Evolutionary conservation across 53 echinoderm and acorn worm species (phyloP).

Genomic region (Crossaster papposus): DNA sequence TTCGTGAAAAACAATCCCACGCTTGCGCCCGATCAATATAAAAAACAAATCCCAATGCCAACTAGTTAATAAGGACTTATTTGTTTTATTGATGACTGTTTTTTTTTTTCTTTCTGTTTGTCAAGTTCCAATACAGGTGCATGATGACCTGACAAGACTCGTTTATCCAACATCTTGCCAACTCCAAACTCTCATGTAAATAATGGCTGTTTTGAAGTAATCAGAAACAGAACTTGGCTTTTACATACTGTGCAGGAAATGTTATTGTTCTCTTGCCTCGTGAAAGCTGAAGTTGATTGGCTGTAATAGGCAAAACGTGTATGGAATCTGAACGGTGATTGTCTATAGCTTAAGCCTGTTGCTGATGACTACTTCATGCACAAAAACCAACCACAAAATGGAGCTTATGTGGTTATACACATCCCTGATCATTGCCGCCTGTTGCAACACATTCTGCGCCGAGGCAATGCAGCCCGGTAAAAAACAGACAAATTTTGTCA

Average conservation of each 20-base stretch:
- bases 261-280: background rate
- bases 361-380: background rate
- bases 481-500: constrained; percentile 75
- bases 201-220: too few relatives aligned
- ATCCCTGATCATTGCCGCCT: background rate
- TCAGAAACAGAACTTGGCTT: background rate
- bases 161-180: too few relatives aligned
- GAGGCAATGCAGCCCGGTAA: background rate
- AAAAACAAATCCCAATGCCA: too few relatives aligned
- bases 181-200: background rate
- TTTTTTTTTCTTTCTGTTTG: too few relatives aligned
- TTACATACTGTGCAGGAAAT: background rate
- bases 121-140: too few relatives aligned
- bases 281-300: background rate
- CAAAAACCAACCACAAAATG: background rate
- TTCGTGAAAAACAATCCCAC: too few relatives aligned
- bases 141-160: too few relatives aligned
- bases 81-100: too few relatives aligned
- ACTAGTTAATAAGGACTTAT: too few relatives aligned
- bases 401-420: background rate
- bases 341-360: background rate
- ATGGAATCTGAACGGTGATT: background rate
- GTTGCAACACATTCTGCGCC: background rate
- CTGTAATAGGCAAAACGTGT: background rate
- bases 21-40: too few relatives aligned